Conservation (phyloP, 2,797 vertebrate genomes). For the Lepilemur ruficaudatus region DNA sequence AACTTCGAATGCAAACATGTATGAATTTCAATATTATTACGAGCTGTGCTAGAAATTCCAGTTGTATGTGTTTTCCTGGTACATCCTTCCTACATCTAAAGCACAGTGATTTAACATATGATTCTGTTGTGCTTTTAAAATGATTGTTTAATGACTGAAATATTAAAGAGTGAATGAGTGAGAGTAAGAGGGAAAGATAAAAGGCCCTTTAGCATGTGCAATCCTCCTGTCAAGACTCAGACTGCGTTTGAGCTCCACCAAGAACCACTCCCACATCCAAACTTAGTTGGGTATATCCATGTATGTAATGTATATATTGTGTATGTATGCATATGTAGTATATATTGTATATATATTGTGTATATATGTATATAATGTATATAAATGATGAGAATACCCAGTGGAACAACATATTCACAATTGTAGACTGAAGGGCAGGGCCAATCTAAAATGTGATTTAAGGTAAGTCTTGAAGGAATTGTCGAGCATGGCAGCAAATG, state of each 20-base stretch:
- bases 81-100: background rate
- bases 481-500: background rate
- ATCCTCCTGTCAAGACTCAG: background rate
- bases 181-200: background rate
- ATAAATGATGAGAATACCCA: background rate
- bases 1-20: background rate
- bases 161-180: background rate
- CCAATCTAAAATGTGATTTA: background rate
- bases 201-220: background rate
- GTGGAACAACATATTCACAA: background rate
- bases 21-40: background rate
- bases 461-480: background rate
- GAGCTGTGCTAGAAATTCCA: background rate
- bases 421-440: background rate
- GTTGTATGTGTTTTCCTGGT: background rate
- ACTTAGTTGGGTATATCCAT: fast-evolving
- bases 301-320: too few relatives aligned
- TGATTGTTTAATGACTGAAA: background rate
- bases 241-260: background rate
- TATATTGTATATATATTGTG: too few relatives aligned
- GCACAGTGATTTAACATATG: background rate
- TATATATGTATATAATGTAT: too few relatives aligned
- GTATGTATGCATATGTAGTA: too few relatives aligned
- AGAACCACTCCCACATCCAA: background rate
- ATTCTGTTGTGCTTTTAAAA: background rate